Base-by-base conservation (phyloP, 2,888 invertebrate species). In the Hedya salicella region DNA sequence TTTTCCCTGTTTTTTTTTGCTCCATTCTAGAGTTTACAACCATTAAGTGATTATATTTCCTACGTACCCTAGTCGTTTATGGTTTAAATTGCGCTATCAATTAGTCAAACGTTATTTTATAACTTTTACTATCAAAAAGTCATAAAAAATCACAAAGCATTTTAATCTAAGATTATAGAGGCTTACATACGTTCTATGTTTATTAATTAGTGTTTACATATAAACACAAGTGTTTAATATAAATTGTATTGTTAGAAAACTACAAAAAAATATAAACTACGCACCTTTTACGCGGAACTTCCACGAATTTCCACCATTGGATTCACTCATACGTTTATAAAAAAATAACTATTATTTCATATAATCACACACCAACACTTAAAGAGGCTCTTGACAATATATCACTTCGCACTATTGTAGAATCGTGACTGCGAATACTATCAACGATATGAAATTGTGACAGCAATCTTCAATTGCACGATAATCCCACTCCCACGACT, bases 341-440 rank as follows among this genome's bases (percentile, higher is more conserved):
- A 25, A 25, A 4, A 25, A 25, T 25, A 39, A 36, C 25, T 16
- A 36, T 13, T 52, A 44, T 19, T 32, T 13, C 42, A 49, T 16
- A 63, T 6, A 13, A 63, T 49, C 17, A 25, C 54, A 13, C 6
- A 9, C 56, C 36, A 25, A 25, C 30, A 46, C 48, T 17, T 13
- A 0, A 44, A 64, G 42, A 44, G n/a, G 56, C 49, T 21, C 49
- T 50, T 16, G 11, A 52, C 50, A 54, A 54, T 39, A 42, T 30
- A 42, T 14, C 19, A n/a, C 42, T 56, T 39, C 13, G 32, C 19
- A 42, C 44, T 42, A 59, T 59, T 44, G 49, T 44, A 42, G 44
- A 42, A 64, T 21, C 30, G 32, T 30, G 17, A 16, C 39, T 53
- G 53, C 59, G 46, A 60, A 65, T 14, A 32, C 42, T 25, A 59